A percentile compares a stretch with the other conserved stretches of the same genome.
Evolutionary conservation across 2,888 invertebrate genomes (phyloP).

Genomic region (Tipula helvola): DNA sequence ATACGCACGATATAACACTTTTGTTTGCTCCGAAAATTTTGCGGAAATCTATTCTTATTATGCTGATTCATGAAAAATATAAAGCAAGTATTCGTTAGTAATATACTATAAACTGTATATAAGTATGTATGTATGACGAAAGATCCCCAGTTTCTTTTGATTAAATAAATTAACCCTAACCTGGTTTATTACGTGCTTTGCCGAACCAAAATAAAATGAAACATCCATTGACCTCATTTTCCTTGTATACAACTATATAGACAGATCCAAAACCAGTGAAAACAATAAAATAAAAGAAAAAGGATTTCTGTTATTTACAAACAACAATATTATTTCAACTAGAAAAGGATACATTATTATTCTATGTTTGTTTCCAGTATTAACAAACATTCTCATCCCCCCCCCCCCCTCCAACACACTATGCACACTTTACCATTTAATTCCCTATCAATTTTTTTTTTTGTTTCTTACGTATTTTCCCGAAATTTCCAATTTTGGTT

Average conservation of each 20-base stretch:
- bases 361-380: not conserved
- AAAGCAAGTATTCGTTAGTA: not conserved
- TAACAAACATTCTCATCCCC: not conserved
- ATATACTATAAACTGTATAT: not conserved
- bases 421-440: not conserved
- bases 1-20: too few relatives aligned
- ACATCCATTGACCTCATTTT: not conserved
- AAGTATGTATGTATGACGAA: not conserved
- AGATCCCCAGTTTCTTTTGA: not conserved
- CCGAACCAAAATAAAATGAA: not conserved
- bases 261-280: not conserved
- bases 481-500: not conserved
- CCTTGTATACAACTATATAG: not conserved
- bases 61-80: not conserved
- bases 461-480: not conserved
- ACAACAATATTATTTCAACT: not conserved
- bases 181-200: not conserved
- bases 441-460: not conserved
- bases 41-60: not conserved
- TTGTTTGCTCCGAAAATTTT: too few relatives aligned
- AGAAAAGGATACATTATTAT: not conserved
- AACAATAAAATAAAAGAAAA: not conserved
- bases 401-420: not conserved
- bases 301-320: not conserved
- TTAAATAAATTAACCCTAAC: not conserved